phyloP scores from a whole-genome alignment of 2,113 vertebrate genomes.

The Thermophis baileyi region DNA sequence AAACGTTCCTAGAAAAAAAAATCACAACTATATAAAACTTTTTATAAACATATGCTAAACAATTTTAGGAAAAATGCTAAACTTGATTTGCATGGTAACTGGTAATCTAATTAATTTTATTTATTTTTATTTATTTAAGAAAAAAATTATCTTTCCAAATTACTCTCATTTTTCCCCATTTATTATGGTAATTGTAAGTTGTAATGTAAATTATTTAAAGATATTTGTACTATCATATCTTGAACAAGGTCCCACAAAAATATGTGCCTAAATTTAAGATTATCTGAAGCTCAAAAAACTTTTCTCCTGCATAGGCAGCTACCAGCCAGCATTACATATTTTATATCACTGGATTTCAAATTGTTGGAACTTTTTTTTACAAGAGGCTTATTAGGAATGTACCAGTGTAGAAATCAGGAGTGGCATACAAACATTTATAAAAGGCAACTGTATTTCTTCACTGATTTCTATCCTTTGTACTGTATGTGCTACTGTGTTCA shows the following conservation, averaged over 20 bases:
- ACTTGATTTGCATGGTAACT: not conserved
- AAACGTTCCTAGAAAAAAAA: constrained; percentile 85
- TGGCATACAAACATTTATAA: not conserved
- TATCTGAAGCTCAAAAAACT: not conserved
- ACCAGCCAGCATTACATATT: not conserved
- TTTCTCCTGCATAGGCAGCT: not conserved
- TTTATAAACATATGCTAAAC: not conserved
- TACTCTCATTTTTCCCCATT: not conserved
- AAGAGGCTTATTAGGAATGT: not conserved
- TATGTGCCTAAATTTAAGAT: not conserved
- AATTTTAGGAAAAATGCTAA: not conserved
- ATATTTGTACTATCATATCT: not conserved
- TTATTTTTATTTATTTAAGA: not conserved
- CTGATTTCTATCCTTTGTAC: not conserved
- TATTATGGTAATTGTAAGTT: not conserved
- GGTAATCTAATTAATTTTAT: not conserved
- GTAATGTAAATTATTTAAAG: not conserved
- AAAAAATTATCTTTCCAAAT: not conserved
- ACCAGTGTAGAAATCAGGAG: not conserved
- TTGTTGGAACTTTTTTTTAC: not conserved
- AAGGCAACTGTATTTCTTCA: not conserved
- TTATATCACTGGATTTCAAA: not conserved
- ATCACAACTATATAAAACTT: not conserved
- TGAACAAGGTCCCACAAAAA: not conserved
- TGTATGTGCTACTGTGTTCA: not conserved